Conservation (phyloP, 2,888 invertebrate species). For the Diaphora mendica region DNA sequence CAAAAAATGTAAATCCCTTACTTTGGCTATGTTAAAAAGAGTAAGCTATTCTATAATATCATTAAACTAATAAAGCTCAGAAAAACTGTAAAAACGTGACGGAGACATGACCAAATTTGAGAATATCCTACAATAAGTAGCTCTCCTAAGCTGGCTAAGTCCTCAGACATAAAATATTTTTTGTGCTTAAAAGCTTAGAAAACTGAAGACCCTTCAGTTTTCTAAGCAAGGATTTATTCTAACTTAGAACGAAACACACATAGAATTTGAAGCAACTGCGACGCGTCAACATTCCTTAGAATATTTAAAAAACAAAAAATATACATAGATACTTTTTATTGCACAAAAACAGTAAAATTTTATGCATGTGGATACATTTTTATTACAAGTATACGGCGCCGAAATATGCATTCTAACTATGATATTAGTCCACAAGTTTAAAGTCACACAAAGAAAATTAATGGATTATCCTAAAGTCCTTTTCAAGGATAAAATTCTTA, state of each 20-base stretch:
- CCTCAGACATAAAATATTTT: slow-evolving; percentile 32
- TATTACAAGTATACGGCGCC: background rate
- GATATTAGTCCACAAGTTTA: background rate
- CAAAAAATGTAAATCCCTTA: background rate
- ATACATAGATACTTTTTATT: background rate
- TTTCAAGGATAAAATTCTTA: too few species aligned
- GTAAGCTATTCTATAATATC: background rate
- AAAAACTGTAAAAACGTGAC: background rate
- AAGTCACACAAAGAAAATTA: background rate
- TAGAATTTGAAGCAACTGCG: background rate
- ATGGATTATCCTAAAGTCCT: background rate
- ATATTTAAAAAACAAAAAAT: background rate
- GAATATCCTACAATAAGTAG: background rate
- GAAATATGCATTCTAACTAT: background rate
- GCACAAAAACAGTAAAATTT: background rate
- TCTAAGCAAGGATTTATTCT: background rate
- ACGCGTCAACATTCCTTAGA: background rate
- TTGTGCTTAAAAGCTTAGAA: slow-evolving; percentile 21
- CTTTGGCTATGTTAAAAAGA: background rate
- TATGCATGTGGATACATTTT: background rate
- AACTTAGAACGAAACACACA: background rate
- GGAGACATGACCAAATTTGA: background rate
- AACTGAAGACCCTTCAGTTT: background rate
- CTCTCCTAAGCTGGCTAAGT: slow-evolving; percentile 9
- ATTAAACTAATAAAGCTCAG: background rate